Evolutionary conservation across 1,140 invertebrate species (phyloP).

Genomic region (Cydia strobilella): DNA sequence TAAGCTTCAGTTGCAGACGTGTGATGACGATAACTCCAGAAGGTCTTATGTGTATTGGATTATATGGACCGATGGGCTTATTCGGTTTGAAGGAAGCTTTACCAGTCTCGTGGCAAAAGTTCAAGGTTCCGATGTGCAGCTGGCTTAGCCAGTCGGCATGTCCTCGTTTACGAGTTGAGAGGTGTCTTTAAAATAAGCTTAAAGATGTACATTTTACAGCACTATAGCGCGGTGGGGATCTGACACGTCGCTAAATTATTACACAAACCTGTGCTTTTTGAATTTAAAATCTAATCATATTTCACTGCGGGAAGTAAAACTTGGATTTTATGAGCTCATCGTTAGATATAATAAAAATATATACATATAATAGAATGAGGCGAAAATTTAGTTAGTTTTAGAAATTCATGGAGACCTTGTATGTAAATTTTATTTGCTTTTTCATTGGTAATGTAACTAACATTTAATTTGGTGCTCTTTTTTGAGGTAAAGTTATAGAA

Average conservation of each 20-base stretch:
- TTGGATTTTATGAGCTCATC: background rate
- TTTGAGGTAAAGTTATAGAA: too few relatives aligned
- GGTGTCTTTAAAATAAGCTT: slow-evolving; percentile 6
- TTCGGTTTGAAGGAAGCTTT: background rate
- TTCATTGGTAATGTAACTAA: too few relatives aligned
- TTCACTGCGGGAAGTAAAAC: background rate
- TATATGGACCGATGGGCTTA: background rate
- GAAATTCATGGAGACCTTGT: too few relatives aligned
- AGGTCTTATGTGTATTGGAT: background rate
- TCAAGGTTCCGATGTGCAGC: slow-evolving; percentile 25
- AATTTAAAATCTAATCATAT: background rate
- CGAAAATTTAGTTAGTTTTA: too few relatives aligned
- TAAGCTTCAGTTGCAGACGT: slow-evolving; percentile 7
- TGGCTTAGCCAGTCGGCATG: slow-evolving; percentile 9
- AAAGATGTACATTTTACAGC: slow-evolving; percentile 11
- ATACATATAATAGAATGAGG: too few relatives aligned
- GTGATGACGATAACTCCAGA: background rate
- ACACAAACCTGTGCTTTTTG: background rate
- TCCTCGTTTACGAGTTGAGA: slow-evolving; percentile 20
- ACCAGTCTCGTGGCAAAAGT: slow-evolving; percentile 27
- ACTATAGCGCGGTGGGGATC: background rate
- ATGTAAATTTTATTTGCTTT: too few relatives aligned
- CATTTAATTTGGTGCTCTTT: too few relatives aligned
- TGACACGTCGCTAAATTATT: background rate
- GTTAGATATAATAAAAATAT: background rate